phyloP scores from a whole-genome alignment of 2,888 invertebrate genomes.

The Poecilus cupreus region DNA sequence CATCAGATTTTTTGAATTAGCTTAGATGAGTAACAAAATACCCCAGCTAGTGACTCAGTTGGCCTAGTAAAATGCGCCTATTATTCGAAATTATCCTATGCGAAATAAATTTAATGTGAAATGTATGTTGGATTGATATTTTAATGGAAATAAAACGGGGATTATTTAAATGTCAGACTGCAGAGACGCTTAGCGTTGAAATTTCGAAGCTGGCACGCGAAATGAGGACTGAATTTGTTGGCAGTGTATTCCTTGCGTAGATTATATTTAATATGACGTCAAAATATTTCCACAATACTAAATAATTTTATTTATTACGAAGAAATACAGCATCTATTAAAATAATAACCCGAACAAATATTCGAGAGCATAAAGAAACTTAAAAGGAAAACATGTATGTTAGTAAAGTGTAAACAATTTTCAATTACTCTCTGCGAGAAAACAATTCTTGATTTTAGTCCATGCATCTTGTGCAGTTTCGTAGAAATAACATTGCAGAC shows the following conservation, averaged over 20 bases:
- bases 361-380: not conserved
- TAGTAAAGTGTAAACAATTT: no score
- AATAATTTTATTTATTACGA: not conserved
- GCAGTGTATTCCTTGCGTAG: not conserved
- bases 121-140: constrained; percentile 33
- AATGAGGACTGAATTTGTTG: not conserved
- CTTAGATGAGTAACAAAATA: no score
- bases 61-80: not conserved
- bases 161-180: constrained; percentile 25
- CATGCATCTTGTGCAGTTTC: no score
- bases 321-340: not conserved
- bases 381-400: not conserved
- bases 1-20: no score
- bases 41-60: not conserved
- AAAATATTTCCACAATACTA: constrained; percentile 1
- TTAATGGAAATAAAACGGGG: constrained; percentile 10
- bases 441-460: no score
- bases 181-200: constrained; percentile 3
- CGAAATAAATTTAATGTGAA: constrained; percentile 19
- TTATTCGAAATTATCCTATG: not conserved
- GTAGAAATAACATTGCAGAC: no score
- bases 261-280: constrained; percentile 4
- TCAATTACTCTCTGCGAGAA: no score
- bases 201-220: constrained; percentile 25
- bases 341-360: not conserved